phyloP scores from a whole-genome alignment of 2,888 invertebrate species.

The Cantharis nigra region DNA sequence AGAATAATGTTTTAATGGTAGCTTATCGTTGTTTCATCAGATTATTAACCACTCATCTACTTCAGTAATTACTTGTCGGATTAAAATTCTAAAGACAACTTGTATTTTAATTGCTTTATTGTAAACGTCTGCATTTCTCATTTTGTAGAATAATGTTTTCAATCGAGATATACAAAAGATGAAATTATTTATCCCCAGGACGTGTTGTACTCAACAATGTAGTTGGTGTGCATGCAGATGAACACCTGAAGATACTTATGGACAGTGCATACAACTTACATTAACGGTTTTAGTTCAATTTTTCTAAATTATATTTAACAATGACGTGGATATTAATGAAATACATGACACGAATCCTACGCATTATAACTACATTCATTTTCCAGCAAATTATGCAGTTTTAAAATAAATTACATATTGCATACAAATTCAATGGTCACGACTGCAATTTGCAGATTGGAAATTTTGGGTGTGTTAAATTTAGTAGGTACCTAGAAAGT shows the following conservation, averaged over 20 bases:
- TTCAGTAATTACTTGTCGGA: not conserved
- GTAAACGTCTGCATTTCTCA: not conserved
- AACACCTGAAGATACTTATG: not conserved
- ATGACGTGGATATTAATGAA: not conserved
- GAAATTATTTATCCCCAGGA: not conserved
- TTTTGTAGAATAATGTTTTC: not conserved
- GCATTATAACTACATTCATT: not conserved
- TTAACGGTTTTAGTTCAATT: not conserved
- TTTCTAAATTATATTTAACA: not conserved
- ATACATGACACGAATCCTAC: not conserved
- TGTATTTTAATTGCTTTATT: not conserved
- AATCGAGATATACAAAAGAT: not conserved
- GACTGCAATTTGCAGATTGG: not conserved
- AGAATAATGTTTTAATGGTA: not conserved
- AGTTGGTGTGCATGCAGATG: not conserved
- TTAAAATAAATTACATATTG: not conserved
- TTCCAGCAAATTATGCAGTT: not conserved
- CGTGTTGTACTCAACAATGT: not conserved
- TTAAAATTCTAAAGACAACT: not conserved
- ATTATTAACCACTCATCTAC: not conserved
- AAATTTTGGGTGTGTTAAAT: not conserved
- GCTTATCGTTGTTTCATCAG: not conserved
- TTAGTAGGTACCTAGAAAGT: not conserved
- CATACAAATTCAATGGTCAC: not conserved
- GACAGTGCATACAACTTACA: not conserved